A percentile compares a stretch with the other conserved stretches of the same genome.
Conservation (phyloP, 2,113 vertebrate species). For the Ictalurus punctatus region DNA sequence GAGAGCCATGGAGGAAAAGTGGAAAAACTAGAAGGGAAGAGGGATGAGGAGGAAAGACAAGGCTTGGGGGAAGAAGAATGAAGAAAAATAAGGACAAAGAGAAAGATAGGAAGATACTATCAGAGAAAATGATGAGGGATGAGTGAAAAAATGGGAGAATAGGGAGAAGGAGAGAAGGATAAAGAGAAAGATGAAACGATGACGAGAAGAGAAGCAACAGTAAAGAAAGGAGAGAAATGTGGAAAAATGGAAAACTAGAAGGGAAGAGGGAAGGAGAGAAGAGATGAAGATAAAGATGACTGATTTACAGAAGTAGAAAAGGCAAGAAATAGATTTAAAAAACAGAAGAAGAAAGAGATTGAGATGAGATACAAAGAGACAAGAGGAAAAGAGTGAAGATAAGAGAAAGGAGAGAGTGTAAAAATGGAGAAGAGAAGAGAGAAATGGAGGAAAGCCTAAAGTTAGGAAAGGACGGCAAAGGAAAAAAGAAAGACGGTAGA, state of each 20-base stretch:
- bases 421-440: neutral
- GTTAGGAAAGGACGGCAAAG: neutral
- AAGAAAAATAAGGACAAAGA: neutral
- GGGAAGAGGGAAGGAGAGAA: neutral
- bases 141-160: no score
- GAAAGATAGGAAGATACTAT: neutral
- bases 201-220: neutral
- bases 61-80: neutral
- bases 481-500: neutral
- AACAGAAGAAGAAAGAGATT: neutral
- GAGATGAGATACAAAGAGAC: no score
- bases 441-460: neutral
- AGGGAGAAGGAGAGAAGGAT: neutral
- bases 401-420: neutral
- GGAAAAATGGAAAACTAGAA: neutral
- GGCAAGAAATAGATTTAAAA: neutral
- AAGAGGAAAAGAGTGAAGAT: no score
- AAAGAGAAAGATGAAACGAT: neutral
- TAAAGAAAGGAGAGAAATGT: neutral
- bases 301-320: neutral
- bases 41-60: neutral
- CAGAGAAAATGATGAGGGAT: neutral
- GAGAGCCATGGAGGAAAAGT: neutral
- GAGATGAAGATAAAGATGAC: neutral
- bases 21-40: neutral